Conservation (phyloP, 2,888 invertebrate genomes). For the Nomada fucata region DNA sequence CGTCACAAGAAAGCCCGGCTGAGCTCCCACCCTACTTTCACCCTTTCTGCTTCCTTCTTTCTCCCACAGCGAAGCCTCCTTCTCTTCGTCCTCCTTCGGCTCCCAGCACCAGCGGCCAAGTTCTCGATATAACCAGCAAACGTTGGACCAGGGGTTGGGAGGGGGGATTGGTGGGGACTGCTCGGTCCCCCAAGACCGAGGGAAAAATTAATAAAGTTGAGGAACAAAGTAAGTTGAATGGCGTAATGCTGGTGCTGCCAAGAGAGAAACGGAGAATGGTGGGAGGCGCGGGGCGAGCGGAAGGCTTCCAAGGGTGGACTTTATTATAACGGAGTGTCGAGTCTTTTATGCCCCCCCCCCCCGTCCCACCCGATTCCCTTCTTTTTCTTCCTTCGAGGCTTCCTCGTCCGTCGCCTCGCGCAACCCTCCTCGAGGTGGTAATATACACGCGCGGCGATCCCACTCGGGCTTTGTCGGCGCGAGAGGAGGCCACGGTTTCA, state of each 20-base stretch:
- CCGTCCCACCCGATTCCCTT: conserved; percentile 51
- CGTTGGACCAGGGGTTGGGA: conserved; percentile 21
- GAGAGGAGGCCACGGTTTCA: conserved; percentile 41
- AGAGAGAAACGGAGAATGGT: conserved; percentile 56
- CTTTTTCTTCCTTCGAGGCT: conserved; percentile 63
- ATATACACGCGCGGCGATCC: conserved; percentile 69
- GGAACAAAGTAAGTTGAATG: conserved; percentile 84
- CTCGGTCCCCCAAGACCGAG: conserved; percentile 81
- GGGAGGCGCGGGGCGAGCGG: conserved; percentile 67
- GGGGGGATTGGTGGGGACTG: conserved; percentile 21
- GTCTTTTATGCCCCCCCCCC: conserved; percentile 81
- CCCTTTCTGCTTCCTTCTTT: conserved; percentile 28
- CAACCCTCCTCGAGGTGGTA: conserved; percentile 57
- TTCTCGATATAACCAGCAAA: conserved; percentile 69
- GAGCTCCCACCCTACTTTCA: conserved; percentile 44
- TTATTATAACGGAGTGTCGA: conserved; percentile 84
- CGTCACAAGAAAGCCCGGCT: conserved; percentile 81
- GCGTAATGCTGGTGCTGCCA: conserved; percentile 80
- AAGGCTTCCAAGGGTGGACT: conserved; percentile 83
- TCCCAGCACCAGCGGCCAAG: conserved; percentile 44
- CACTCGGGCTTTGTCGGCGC: conserved; percentile 60
- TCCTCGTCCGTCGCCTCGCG: conserved; percentile 59
- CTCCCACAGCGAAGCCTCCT: background rate
- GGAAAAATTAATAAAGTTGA: conserved; percentile 85
- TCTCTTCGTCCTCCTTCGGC: conserved; percentile 30